Evolutionary conservation across 2,888 invertebrate species (phyloP), one percentile per base, ranked within the genome.

Genomic region (Apeira syringaria): DNA sequence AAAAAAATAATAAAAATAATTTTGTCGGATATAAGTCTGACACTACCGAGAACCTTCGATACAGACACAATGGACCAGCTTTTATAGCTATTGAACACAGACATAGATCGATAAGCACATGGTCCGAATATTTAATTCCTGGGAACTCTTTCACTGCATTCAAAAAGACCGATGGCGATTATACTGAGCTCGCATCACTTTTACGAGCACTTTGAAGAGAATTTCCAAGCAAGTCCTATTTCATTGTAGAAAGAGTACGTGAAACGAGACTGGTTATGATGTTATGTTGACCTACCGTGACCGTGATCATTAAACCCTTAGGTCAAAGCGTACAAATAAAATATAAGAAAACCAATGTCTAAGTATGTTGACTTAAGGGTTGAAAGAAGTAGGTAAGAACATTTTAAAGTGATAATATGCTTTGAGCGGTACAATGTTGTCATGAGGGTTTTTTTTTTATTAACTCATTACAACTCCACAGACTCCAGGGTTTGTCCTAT

Each of bases 141-240:
- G 50, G 41, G 50, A 55, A 53, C 46, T 50, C 50, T 53, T 50
- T 55, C 50, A 45, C 41, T 48, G 36, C 32, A 35, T 46, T 46
- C 44, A 42, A 50, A 52, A 44, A 55, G 48, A 50, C 52, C 55
- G 55, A 51, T 50, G 45, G 41, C 50, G 47, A 50, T 50, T 50
- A 45, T 32, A 39, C 41, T 43, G 42, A 39, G 47, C 51, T 54
- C 48, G 53, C 53, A 53, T 50, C 44, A 56, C 45, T 56, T 55
- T 56, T 56, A 56, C 50, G 53, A 40, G 37, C 40, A 47, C 44
- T 53, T 9, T 43, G 50, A 35, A 24, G 42, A 25, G 44, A 53
- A 56, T 53, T n/a, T 45, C 48, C 35, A 50, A 50, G 25, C 39
- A 44, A 25, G 38, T 26, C 45, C 30, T 18, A 30, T 45, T 39